Conservation (phyloP, 1,140 invertebrate species). For the Aphidius ervi region DNA sequence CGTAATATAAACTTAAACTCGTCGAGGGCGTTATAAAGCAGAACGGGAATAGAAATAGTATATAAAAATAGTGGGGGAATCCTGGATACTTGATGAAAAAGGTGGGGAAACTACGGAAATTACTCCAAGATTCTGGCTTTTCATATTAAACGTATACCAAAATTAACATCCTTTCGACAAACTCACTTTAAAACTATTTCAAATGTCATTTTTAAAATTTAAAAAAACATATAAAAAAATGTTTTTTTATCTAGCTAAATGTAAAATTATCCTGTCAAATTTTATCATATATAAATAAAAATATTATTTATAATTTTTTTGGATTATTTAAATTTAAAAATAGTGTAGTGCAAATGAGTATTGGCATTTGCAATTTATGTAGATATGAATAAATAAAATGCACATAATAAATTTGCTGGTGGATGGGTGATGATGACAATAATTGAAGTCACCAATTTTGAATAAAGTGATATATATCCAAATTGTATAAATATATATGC, state of each 20-base stretch:
- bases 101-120: conserved; percentile 21
- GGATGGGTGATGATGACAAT: neutral
- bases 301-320: no score
- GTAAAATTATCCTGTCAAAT: no score
- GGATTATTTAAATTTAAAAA: no score
- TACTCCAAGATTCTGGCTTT: conserved; percentile 10
- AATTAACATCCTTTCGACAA: conserved; percentile 19
- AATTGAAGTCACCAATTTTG: conserved; percentile 19
- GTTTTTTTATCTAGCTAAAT: no score
- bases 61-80: neutral
- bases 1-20: no score
- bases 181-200: neutral
- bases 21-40: neutral
- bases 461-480: conserved; percentile 39
- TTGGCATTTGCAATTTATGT: no score
- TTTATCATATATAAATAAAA: no score
- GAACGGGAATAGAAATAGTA: neutral
- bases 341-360: no score
- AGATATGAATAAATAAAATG: no score
- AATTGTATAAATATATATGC: conserved; percentile 51
- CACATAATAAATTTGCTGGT: no score
- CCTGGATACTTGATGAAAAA: conserved; percentile 1
- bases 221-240: no score
- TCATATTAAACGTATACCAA: neutral
- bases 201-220: no score